Base-by-base conservation (phyloP, 2,888 invertebrate species). In the Cephus spinipes region DNA sequence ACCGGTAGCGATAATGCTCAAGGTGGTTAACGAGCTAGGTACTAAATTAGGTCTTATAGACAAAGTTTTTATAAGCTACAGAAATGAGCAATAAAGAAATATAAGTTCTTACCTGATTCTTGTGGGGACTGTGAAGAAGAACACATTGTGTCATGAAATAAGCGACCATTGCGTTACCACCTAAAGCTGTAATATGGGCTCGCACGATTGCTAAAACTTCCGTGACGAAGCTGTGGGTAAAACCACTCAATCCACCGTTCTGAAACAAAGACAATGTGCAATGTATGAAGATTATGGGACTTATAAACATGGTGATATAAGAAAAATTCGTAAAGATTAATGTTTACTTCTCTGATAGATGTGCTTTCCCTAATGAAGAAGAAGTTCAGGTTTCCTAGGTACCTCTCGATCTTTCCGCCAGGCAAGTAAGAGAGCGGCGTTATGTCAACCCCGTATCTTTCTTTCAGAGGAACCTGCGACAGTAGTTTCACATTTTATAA, bases 351-450 rank as follows among this genome's bases (percentile, higher is more conserved):
- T 82, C 98, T 92, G 79, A 98, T 96, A 15, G 97, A 96, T 0
- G 97, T 98, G 81, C 97, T 98, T 92, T 99, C 99, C 34, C 99
- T 93, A 81, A 99, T 98, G 90, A 99, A 98, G 92, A 98, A 97
- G 91, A 98, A 97, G 89, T 98, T 96, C 82, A 98, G 92, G 90
- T 98, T 96, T 82, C 99, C 98, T 87, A 98, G 93, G 89, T 98
- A 96, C 83, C 96, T 94, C 84, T 96, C 95, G 80, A 96, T 95
- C 85, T 93, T 94, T 71, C 94, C 96, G 76, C 97, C 97, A 30
- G 96, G 96, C 81, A 97, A 93, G 87, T 94, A 95, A 76, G 96
- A 94, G 69, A 97, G 92, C 0, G 98, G 96, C 0, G 97, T 97
- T 83, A 98, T 95, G 88, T 97, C 94, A 80, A 96, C 94, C 86